These are phyloP conservation scores for Boulengeromyrus knoepffleri DNA, from an alignment of 2,113 vertebrate species.

Conservation along the genomic window DNA sequence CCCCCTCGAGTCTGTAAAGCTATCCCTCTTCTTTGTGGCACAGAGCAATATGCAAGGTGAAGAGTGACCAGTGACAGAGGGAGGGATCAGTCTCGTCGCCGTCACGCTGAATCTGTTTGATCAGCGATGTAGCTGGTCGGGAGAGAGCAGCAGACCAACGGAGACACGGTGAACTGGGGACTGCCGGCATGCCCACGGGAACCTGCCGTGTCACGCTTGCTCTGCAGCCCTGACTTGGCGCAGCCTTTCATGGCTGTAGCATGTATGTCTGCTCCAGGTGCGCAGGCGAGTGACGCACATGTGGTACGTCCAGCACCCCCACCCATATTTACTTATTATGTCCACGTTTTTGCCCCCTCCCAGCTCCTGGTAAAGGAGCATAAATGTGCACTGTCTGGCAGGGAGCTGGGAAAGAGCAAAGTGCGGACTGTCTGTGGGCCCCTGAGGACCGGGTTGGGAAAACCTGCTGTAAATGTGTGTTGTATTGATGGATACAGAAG, in stretches of 20 bases:
- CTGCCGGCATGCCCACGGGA: not conserved
- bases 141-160: not conserved
- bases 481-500: not conserved
- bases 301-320: not conserved
- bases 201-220: not conserved
- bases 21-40: not conserved
- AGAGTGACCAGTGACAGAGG: not conserved
- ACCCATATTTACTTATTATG: not conserved
- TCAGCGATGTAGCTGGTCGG: not conserved
- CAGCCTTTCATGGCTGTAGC: not conserved
- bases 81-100: not conserved
- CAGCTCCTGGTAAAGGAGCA: not conserved
- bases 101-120: not conserved
- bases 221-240: not conserved
- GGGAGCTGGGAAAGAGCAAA: not conserved
- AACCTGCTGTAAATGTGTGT: not conserved
- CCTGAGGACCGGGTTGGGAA: not conserved
- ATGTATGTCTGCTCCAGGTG: not conserved
- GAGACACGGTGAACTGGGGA: not conserved
- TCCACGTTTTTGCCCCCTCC: not conserved
- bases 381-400: not conserved
- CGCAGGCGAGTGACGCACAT: not conserved
- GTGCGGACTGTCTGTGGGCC: not conserved
- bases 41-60: not conserved
- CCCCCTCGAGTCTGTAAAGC: not conserved